These are phyloP conservation scores for Sphinx pinastri DNA, from an alignment of 2,888 invertebrate species.

Conservation along the genomic window DNA sequence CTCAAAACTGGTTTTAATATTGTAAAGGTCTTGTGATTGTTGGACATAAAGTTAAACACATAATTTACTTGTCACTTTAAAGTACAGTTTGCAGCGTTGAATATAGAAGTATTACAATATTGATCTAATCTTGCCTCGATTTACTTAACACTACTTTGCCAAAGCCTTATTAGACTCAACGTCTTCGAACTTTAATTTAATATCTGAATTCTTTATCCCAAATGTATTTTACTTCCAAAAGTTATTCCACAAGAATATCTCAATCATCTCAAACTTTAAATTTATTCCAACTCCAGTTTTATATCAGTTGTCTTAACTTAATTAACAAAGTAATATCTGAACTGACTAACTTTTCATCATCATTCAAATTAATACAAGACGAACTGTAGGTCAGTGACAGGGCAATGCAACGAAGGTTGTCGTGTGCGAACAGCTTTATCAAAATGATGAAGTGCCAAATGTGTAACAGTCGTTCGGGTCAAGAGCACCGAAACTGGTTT, in stretches of 20 bases:
- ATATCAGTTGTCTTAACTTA: slow-evolving; percentile 3
- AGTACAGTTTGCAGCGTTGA: too few species aligned
- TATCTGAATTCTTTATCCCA: background rate
- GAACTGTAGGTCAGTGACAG: slow-evolving; percentile 41
- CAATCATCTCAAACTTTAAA: background rate
- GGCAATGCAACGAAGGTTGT: slow-evolving; percentile 38
- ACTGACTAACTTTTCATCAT: slow-evolving; percentile 36
- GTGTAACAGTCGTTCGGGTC: slow-evolving; percentile 51
- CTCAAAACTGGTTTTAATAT: too few species aligned
- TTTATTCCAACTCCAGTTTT: slow-evolving; percentile 9
- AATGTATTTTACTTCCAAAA: background rate
- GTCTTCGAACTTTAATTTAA: too few species aligned
- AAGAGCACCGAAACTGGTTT: slow-evolving; percentile 60
- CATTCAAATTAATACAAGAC: slow-evolving; percentile 35
- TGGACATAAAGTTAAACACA: too few species aligned
- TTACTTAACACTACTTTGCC: too few species aligned
- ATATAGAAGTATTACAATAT: too few species aligned
- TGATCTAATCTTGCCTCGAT: too few species aligned
- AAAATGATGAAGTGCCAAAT: slow-evolving; percentile 56
- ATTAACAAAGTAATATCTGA: background rate
- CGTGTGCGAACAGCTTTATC: slow-evolving; percentile 47
- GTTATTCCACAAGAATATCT: too few species aligned
- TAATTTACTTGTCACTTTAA: too few species aligned
- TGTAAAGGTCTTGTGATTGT: too few species aligned
- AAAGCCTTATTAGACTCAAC: too few species aligned